These are phyloP conservation scores for Macrotrachela quadricornifera DNA, from an alignment of 1,140 invertebrate species.

Conservation along the genomic window DNA sequence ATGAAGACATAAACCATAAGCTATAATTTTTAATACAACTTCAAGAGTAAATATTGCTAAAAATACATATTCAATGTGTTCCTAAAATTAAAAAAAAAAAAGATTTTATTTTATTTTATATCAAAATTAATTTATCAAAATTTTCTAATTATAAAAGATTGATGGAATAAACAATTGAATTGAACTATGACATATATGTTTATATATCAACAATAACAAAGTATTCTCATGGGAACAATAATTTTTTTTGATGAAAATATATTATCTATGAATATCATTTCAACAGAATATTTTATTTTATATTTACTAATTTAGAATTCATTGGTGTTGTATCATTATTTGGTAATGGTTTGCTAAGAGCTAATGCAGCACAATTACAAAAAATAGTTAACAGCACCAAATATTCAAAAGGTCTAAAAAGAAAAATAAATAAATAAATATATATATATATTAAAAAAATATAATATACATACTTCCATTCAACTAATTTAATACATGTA, in stretches of 20 bases:
- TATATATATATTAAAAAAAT: neutral
- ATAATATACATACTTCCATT: conserved; percentile 67
- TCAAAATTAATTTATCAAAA: conserved; percentile 2
- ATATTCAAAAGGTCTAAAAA: conserved; percentile 75
- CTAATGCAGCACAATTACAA: conserved; percentile 93
- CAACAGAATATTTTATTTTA: neutral
- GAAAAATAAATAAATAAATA: conserved; percentile 4
- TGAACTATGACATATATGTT: conserved; percentile 1
- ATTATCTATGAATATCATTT: neutral
- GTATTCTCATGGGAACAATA: neutral
- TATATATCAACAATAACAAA: neutral
- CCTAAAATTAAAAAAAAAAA: conserved; percentile 42
- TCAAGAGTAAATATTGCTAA: conserved; percentile 94
- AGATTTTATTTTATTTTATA: neutral
- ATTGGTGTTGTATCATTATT: conserved; percentile 78
- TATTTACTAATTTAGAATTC: conserved; percentile 67
- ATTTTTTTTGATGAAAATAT: neutral
- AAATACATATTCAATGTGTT: conserved; percentile 94
- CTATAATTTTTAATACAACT: conserved; percentile 96
- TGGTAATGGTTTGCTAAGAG: conserved; percentile 92
- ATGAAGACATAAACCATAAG: conserved; percentile 89
- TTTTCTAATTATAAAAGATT: neutral
- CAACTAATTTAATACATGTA: conserved; percentile 79
- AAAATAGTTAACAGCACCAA: conserved; percentile 96
- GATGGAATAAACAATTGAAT: neutral